These are phyloP conservation scores for Trisateles emortualis DNA, from an alignment of 2,888 invertebrate species.

Conservation along the genomic window DNA sequence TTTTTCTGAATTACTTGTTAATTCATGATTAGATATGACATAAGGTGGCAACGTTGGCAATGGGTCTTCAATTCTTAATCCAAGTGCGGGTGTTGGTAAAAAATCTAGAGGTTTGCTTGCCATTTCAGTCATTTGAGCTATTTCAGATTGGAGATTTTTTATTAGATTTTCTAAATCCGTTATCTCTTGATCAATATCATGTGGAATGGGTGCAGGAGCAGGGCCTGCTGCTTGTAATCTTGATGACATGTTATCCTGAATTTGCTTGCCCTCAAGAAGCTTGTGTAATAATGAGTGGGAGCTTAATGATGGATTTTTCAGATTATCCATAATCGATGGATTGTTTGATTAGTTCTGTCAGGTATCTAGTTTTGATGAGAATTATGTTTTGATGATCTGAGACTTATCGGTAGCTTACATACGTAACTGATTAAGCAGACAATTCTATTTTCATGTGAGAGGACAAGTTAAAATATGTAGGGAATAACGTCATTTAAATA, in stretches of 20 bases:
- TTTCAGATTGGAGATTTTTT: conserved; percentile 61
- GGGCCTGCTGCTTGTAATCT: not conserved
- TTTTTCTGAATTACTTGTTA: not conserved
- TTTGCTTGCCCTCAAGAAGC: not conserved
- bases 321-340: no score
- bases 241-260: not conserved
- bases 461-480: no score
- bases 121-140: conserved; percentile 53
- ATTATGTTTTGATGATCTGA: no score
- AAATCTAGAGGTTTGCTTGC: conserved; percentile 26
- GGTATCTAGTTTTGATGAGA: no score
- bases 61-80: no score
- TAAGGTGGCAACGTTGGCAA: not conserved
- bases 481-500: no score
- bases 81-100: no score
- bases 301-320: not conserved
- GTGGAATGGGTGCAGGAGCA: conserved; percentile 5
- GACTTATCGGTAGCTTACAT: no score
- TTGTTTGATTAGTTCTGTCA: no score
- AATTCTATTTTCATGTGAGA: no score
- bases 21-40: not conserved
- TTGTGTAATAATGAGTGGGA: not conserved
- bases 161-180: conserved; percentile 45
- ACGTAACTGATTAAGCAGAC: no score
- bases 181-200: conserved; percentile 63